Percentiles rank a stretch among this genome's conserved stretches.
phyloP scores from a whole-genome alignment of 1,140 invertebrate genomes.

The Pantala flavescens region DNA sequence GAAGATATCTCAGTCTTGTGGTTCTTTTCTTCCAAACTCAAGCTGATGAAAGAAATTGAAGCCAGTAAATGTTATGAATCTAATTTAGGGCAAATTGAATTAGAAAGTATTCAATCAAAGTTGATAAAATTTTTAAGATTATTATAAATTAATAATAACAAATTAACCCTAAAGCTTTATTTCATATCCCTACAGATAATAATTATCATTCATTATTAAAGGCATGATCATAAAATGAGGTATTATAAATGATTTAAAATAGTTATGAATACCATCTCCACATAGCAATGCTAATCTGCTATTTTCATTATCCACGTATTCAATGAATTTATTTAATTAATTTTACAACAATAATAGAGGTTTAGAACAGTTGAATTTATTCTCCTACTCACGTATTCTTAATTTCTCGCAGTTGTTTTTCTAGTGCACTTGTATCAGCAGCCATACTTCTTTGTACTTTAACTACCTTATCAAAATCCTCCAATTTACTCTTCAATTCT shows the following conservation, averaged over 20 bases:
- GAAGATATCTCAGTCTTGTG: conserved; percentile 75
- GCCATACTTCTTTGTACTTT: conserved; percentile 70
- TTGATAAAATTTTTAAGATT: conserved; percentile 11
- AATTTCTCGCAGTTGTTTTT: conserved; percentile 61
- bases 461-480: conserved; percentile 73
- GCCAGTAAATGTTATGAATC: conserved; percentile 18
- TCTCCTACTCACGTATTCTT: conserved; percentile 47
- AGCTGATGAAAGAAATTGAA: conserved; percentile 33
- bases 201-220: too few species aligned
- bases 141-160: too few species aligned
- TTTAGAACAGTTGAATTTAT: too few species aligned
- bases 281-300: too few species aligned
- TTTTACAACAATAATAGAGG: too few species aligned
- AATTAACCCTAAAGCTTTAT: too few species aligned
- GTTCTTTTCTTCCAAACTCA: conserved; percentile 65
- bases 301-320: too few species aligned
- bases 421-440: conserved; percentile 57
- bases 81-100: neutral
- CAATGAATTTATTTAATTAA: too few species aligned
- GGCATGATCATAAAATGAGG: too few species aligned
- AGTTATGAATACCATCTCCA: too few species aligned
- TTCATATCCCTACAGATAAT: too few species aligned
- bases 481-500: conserved; percentile 65
- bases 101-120: neutral
- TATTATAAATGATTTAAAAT: too few species aligned